phyloP scores from a whole-genome alignment of 2,113 vertebrate genomes.

The Todiramphus chloris region DNA sequence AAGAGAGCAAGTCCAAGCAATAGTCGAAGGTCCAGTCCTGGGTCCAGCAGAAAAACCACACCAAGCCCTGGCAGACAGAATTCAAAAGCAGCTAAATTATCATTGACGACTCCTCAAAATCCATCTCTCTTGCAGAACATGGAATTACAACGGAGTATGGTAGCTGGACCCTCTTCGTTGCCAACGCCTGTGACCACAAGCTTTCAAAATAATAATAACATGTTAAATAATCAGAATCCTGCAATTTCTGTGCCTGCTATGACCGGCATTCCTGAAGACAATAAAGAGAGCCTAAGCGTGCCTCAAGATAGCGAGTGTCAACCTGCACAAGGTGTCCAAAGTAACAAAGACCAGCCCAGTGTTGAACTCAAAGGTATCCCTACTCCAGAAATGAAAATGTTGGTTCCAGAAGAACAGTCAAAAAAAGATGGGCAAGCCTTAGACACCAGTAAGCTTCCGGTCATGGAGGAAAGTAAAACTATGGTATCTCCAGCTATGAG shows the following conservation, averaged over 20 bases:
- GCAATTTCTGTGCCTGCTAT: constrained; percentile 65
- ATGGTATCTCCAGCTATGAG: constrained; percentile 81
- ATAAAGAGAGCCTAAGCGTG: constrained; percentile 78
- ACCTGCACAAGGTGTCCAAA: constrained; percentile 69
- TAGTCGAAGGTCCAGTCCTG: constrained; percentile 92
- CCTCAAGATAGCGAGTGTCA: constrained; percentile 78
- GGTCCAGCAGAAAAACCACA: constrained; percentile 91
- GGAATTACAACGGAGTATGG: constrained; percentile 82
- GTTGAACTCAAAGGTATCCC: constrained; percentile 78
- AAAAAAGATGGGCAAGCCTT: constrained; percentile 72
- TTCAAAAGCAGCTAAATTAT: constrained; percentile 84
- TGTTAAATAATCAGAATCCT: constrained; percentile 78
- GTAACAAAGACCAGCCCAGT: constrained; percentile 79
- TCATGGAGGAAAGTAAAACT: constrained; percentile 78
- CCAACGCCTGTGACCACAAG: constrained; percentile 75
- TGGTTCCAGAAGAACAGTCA: constrained; percentile 76
- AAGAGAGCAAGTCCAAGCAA: constrained; percentile 96
- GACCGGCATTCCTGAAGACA: constrained; percentile 75
- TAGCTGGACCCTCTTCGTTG: constrained; percentile 81
- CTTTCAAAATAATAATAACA: constrained; percentile 74
- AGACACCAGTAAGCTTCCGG: constrained; percentile 70
- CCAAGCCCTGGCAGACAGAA: constrained; percentile 96
- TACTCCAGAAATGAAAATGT: constrained; percentile 80
- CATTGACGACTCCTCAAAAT: constrained; percentile 79
- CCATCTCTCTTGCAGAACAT: constrained; percentile 81